phyloP scores from a whole-genome alignment of 2,113 vertebrate species.

The Equus przewalskii region DNA sequence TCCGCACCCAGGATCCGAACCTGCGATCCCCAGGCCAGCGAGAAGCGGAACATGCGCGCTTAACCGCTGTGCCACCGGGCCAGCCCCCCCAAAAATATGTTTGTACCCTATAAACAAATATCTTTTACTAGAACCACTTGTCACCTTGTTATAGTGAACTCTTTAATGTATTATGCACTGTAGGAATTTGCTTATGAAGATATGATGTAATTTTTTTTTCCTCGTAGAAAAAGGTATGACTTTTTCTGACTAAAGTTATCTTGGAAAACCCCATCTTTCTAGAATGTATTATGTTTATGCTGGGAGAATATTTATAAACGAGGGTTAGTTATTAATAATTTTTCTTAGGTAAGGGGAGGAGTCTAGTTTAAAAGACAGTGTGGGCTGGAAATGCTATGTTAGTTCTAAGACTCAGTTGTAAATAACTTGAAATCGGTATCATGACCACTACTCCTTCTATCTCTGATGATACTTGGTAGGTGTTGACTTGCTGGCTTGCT shows the following conservation, averaged over 20 bases:
- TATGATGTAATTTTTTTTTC: neutral
- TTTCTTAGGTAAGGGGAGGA: neutral
- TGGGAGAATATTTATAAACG: conserved; percentile 9
- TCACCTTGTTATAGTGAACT: conserved; percentile 4
- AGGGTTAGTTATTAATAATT: neutral
- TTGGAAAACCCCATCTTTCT: neutral
- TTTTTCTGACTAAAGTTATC: conserved; percentile 21
- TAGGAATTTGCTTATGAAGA: neutral
- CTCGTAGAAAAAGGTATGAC: neutral
- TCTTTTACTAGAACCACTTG: neutral
- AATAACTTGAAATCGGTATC: conserved; percentile 21
- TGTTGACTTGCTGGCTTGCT: conserved; percentile 21
- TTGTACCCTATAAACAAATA: neutral
- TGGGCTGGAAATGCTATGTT: neutral
- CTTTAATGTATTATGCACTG: neutral
- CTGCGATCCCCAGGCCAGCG: no score
- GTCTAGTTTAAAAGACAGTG: conserved; percentile 21
- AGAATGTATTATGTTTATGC: neutral
- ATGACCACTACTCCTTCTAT: neutral
- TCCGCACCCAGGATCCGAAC: no score
- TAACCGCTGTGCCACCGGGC: no score
- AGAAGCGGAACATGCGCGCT: no score
- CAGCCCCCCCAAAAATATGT: neutral
- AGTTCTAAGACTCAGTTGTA: conserved; percentile 21
- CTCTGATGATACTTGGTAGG: neutral